phyloP scores from a whole-genome alignment of 2,888 invertebrate species.

The Venustoraphidia nigricollis region DNA sequence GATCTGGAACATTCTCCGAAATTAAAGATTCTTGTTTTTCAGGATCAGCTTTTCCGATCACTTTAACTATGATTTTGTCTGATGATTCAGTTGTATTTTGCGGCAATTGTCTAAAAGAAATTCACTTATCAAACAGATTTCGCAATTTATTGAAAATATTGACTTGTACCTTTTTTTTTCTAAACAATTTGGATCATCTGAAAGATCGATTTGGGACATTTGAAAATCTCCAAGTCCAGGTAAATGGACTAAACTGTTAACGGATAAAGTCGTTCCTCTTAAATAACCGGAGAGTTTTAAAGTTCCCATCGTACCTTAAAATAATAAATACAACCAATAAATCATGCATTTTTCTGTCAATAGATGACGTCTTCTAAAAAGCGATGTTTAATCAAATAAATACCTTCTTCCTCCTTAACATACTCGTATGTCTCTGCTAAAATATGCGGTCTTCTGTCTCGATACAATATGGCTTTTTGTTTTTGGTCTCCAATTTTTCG shows the following conservation, averaged over 20 bases:
- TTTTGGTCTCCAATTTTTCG: conserved; percentile 68
- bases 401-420: conserved; percentile 29
- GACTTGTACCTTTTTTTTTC: conserved; percentile 32
- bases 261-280: conserved; percentile 61
- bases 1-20: conserved; percentile 69
- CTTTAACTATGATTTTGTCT: conserved; percentile 24
- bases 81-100: conserved; percentile 29
- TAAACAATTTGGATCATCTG: conserved; percentile 51
- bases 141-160: not conserved
- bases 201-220: conserved; percentile 61
- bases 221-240: conserved; percentile 90
- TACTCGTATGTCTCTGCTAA: conserved; percentile 68
- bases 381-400: conserved; percentile 3
- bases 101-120: conserved; percentile 24
- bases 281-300: conserved; percentile 78
- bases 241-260: conserved; percentile 79
- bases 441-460: conserved; percentile 70
- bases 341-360: not conserved
- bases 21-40: conserved; percentile 56
- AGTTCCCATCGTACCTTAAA: conserved; percentile 34
- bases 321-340: not conserved
- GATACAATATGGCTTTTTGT: conserved; percentile 51
- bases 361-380: not conserved
- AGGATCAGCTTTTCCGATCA: conserved; percentile 46
- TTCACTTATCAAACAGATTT: conserved; percentile 10